Percentiles rank a stretch among this genome's conserved stretches.
Evolutionary conservation across 2,888 invertebrate species (phyloP).

Genomic region (Capitulum mitella): DNA sequence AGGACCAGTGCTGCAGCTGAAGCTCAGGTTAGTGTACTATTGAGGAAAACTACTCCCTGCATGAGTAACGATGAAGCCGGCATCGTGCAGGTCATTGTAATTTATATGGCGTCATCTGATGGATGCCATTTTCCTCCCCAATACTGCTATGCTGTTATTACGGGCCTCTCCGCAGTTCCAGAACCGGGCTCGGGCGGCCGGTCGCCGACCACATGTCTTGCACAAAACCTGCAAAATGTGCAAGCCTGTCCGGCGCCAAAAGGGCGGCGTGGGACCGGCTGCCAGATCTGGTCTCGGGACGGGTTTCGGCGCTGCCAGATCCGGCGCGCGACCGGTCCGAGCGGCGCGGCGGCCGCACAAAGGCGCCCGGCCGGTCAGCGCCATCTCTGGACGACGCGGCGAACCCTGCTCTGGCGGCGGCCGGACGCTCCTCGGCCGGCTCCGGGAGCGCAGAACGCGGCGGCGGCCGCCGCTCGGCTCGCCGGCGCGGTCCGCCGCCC

Average conservation of each 20-base stretch:
- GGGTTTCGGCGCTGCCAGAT: conserved; percentile 1
- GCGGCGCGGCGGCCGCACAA: background rate
- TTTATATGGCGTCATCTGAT: too few relatives aligned
- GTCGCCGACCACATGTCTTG: too few relatives aligned
- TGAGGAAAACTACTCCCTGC: too few relatives aligned
- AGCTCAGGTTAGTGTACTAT: too few relatives aligned
- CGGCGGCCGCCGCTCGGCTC: background rate
- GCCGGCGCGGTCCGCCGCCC: background rate
- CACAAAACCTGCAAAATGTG: background rate
- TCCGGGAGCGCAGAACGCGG: background rate
- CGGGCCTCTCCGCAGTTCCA: too few relatives aligned
- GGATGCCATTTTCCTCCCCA: too few relatives aligned
- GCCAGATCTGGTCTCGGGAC: background rate
- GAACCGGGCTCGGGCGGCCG: too few relatives aligned
- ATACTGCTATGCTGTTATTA: too few relatives aligned
- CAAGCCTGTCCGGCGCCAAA: background rate
- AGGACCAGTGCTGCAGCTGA: too few relatives aligned
- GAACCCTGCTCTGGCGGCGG: background rate
- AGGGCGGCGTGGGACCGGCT: background rate
- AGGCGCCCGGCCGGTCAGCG: background rate
- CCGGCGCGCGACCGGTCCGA: background rate
- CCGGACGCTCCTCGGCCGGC: background rate
- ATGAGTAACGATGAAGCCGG: too few relatives aligned
- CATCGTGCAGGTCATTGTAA: too few relatives aligned
- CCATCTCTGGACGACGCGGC: background rate